phyloP scores from a whole-genome alignment of 2,888 invertebrate species.

The Epinotia demarniana region DNA sequence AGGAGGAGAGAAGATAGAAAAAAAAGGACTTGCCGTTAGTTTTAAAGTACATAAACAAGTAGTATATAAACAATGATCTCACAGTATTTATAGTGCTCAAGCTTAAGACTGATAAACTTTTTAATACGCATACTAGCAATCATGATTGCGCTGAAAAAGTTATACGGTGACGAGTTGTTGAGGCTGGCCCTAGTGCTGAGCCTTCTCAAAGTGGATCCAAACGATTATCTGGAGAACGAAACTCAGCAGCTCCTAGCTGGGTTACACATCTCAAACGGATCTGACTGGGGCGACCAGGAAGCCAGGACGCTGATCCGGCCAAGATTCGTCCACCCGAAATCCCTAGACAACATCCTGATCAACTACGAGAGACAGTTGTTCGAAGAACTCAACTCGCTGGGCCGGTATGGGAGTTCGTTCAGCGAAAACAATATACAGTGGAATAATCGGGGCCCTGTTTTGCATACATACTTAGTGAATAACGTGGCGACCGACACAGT shows the following conservation, averaged over 20 bases:
- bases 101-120: constrained; percentile 54
- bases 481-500: constrained; percentile 79
- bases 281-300: constrained; percentile 87
- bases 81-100: constrained; percentile 77
- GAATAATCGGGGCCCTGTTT: constrained; percentile 68
- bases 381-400: constrained; percentile 89
- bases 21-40: constrained; percentile 58
- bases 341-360: constrained; percentile 87
- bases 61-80: constrained; percentile 62
- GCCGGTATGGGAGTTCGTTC: constrained; percentile 72
- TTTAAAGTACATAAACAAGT: constrained; percentile 38
- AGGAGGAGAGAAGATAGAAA: constrained; percentile 62
- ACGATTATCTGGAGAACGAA: constrained; percentile 86
- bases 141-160: constrained; percentile 93
- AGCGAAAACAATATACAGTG: constrained; percentile 76
- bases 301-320: constrained; percentile 84
- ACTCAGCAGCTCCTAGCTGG: constrained; percentile 82
- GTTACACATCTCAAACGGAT: constrained; percentile 87
- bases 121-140: constrained; percentile 43
- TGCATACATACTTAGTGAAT: constrained; percentile 81
- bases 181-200: constrained; percentile 92
- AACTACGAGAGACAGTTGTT: constrained; percentile 90
- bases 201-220: constrained; percentile 90
- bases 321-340: constrained; percentile 88
- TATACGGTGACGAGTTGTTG: constrained; percentile 92